phyloP scores from a whole-genome alignment of 2,113 vertebrate genomes.

The Poicephalus meyeri region DNA sequence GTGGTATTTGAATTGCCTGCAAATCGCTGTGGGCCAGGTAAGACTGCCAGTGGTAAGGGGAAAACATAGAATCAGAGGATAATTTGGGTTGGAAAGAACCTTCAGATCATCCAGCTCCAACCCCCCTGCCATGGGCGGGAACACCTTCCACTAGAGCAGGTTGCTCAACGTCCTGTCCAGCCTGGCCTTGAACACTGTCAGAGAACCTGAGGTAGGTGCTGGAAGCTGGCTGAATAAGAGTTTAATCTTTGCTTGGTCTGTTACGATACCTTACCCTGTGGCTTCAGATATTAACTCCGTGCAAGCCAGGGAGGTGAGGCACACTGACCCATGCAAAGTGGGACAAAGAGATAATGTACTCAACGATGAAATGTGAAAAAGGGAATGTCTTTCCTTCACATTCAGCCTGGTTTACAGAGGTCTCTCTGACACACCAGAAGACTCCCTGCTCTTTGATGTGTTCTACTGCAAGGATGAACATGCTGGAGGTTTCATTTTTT shows the following conservation, averaged over 20 bases:
- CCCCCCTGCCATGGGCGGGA: background rate
- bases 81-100: background rate
- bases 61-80: background rate
- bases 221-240: background rate
- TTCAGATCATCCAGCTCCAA: background rate
- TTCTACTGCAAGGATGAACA: background rate
- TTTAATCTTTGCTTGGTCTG: background rate
- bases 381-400: background rate
- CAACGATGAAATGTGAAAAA: rapidly evolving
- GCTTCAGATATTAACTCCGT: background rate
- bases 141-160: background rate
- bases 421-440: background rate
- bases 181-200: background rate
- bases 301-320: background rate
- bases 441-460: background rate
- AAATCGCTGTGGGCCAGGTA: background rate
- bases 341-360: background rate
- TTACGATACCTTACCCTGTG: background rate
- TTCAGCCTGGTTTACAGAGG: background rate
- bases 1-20: background rate
- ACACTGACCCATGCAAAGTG: background rate
- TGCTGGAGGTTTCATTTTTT: background rate
- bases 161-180: background rate
- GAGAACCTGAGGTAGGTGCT: background rate
- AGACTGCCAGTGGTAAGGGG: background rate